These are phyloP conservation scores for Nomada flava DNA, from an alignment of 2,888 invertebrate genomes.

Conservation along the genomic window DNA sequence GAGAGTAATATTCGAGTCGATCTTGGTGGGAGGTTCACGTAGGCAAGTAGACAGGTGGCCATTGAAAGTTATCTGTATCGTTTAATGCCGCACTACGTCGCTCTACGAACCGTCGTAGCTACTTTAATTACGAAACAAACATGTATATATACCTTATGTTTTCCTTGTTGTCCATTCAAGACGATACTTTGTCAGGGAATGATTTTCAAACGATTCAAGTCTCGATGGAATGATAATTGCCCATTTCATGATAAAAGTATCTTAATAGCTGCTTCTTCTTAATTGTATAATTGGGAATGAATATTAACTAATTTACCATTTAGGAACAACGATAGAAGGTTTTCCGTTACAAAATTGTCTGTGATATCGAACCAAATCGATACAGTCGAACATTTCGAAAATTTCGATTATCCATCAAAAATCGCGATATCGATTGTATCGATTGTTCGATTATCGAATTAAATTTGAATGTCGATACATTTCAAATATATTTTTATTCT, in stretches of 20 bases:
- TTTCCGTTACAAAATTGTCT: neutral
- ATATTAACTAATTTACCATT: neutral
- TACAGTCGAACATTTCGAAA: neutral
- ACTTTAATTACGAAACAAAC: neutral
- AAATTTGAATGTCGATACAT: neutral
- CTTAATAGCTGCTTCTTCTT: neutral
- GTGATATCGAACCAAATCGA: neutral
- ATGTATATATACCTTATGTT: neutral
- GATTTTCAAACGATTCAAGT: neutral
- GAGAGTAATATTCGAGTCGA: conserved; percentile 17
- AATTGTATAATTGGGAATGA: neutral
- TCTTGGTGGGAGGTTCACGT: conserved; percentile 15
- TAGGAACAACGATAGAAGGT: neutral
- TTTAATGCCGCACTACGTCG: neutral
- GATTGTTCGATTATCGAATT: conserved; percentile 15
- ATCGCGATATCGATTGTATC: conserved; percentile 1
- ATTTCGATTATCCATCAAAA: neutral
- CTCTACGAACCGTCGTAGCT: neutral
- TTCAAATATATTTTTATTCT: neutral
- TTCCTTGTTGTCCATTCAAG: neutral
- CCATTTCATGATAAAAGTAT: neutral
- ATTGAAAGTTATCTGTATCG: conserved; percentile 18
- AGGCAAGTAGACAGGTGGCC: conserved; percentile 35
- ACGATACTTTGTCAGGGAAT: neutral
- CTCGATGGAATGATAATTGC: neutral